Conservation (phyloP, 2,113 vertebrate species). For the Actenoides hombroni region DNA sequence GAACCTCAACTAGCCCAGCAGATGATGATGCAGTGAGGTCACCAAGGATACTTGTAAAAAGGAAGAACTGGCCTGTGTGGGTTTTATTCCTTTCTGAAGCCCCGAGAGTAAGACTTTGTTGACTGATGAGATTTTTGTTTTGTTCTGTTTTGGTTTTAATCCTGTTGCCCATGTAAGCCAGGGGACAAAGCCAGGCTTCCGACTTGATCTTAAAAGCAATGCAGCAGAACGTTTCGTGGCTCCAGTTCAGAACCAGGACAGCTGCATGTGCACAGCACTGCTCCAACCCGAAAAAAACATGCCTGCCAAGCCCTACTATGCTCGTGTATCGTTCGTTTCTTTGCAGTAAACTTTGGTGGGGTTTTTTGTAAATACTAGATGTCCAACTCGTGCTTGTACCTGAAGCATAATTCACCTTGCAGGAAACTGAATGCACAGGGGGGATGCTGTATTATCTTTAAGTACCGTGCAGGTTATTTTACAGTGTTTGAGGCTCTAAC, state of each 20-base stretch:
- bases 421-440: neutral
- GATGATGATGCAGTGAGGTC: neutral
- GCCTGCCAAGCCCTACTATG: fast-evolving
- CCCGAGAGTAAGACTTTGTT: neutral
- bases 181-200: neutral
- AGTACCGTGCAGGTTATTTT: neutral
- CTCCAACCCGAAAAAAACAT: neutral
- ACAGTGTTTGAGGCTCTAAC: neutral
- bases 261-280: neutral
- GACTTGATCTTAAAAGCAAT: fast-evolving
- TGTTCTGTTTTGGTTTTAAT: neutral
- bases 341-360: neutral
- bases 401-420: neutral
- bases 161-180: too few relatives aligned
- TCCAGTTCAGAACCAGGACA: neutral
- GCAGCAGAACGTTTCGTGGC: neutral
- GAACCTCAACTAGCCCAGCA: neutral
- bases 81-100: neutral
- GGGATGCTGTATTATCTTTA: neutral
- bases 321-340: neutral
- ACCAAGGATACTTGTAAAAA: neutral
- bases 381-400: neutral
- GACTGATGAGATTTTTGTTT: neutral
- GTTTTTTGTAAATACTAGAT: neutral
- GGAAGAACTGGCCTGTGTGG: neutral